Conservation (phyloP, 30 jellyfish, hydroid and myxozoan species). For the Aurelia sp. region DNA sequence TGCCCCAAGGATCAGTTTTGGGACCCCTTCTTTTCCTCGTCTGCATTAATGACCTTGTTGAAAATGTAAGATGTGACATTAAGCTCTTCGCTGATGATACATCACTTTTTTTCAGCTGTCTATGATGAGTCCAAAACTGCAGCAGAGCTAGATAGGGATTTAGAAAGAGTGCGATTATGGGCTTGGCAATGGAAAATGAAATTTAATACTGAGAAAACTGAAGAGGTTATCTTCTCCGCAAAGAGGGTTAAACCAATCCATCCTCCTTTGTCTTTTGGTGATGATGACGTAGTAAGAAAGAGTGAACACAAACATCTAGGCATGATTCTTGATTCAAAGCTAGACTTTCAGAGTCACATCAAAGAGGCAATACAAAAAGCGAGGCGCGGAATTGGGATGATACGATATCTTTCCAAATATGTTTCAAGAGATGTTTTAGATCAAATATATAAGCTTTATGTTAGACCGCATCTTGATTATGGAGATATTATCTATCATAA, state of each 20-base stretch:
- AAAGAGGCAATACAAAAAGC: slow-evolving; percentile 44
- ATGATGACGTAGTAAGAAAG: slow-evolving; percentile 28
- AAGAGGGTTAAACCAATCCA: slow-evolving; percentile 31
- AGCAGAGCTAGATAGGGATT: slow-evolving; percentile 26
- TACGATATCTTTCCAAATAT: slow-evolving; percentile 41
- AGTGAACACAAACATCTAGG: slow-evolving; percentile 44
- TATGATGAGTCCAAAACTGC: slow-evolving; percentile 29
- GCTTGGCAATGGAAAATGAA: slow-evolving; percentile 66
- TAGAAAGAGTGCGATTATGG: slow-evolving; percentile 49
- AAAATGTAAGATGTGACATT: slow-evolving; percentile 1
- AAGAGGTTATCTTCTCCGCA: slow-evolving; percentile 42
- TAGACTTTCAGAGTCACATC: slow-evolving; percentile 44
- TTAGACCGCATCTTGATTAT: slow-evolving; percentile 47
- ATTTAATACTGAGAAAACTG: slow-evolving; percentile 38
- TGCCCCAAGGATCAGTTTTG: slow-evolving; percentile 51
- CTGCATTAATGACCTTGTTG: slow-evolving; percentile 45
- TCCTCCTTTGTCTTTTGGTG: slow-evolving; percentile 40
- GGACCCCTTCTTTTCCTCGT: slow-evolving; percentile 50
- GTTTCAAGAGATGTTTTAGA: slow-evolving; percentile 41
- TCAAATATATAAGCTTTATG: slow-evolving; percentile 46
- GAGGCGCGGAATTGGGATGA: slow-evolving; percentile 52
- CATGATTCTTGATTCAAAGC: slow-evolving; percentile 54
- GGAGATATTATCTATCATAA: slow-evolving; percentile 50
- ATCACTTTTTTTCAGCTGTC: slow-evolving; percentile 27
- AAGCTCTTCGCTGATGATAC: slow-evolving; percentile 51